Evolutionary conservation across 2,797 vertebrate genomes (phyloP), one percentile per base, ranked within the genome.

Genomic region (Sebastes kiyomatsui): DNA sequence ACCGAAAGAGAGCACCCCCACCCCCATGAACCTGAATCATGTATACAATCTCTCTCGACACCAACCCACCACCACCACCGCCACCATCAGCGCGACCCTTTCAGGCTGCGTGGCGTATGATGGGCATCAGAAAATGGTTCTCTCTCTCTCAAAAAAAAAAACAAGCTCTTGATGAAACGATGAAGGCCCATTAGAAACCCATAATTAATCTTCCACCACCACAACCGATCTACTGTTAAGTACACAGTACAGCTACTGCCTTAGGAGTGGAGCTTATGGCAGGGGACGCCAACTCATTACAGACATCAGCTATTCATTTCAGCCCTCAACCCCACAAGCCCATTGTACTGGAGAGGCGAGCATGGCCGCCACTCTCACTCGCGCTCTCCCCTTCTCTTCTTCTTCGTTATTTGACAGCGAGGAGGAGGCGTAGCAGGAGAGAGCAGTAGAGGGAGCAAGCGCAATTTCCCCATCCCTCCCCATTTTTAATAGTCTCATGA

Each of bases 401-500:
- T 88, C 87, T 86, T 88, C 87, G 75, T 88, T 89, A 81, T 88
- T 90, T 92, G 83, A 92, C 86, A 90, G 87, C 70, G 75, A 84
- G 83, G 84, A 91, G 79, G 66, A 91, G 81, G 82, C 78, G 84
- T 72, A 73, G 83, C 67, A 42, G 79, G 56, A 73, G 81, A 75
- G 81, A 92, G 80, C 82, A 61, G 80, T 75, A 28, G 82, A 88
- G 83, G 85, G 79, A 90, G 84, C 67, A 61, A 76, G 90, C 66
- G 55, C 82, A 82, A 93, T 87, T 86, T 83, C 90, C 80, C 82
- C 85, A 83, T 86, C 80, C 77, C 80, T 89, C 71, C 82, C 80
- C 13, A 25, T 87, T 92, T 92, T 93, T 90, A 89, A 94, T 91
- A 84, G 88, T 90, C 94, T 94, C 88, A 89, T 94, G 93, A 93